Conservation (phyloP, 2,888 invertebrate species). For the Oligia fasciuncula region DNA sequence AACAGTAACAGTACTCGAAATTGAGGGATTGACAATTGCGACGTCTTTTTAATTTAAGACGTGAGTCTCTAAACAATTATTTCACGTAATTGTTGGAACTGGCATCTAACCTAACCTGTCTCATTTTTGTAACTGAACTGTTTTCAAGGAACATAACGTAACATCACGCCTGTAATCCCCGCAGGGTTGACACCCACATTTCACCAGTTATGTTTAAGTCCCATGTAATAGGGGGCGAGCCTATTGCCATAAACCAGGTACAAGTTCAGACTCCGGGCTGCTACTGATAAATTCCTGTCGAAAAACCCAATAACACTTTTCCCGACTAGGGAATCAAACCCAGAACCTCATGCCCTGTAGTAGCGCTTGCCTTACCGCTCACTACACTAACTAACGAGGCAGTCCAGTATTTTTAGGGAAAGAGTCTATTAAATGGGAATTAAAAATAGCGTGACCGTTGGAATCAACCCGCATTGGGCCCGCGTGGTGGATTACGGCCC, state of each 20-base stretch:
- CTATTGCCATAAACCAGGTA: too few relatives aligned
- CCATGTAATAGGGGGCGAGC: background rate
- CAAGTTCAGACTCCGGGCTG: background rate
- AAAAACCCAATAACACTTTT: background rate
- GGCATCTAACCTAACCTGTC: background rate
- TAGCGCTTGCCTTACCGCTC: background rate
- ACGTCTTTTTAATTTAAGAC: conserved; percentile 15
- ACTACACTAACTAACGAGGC: background rate
- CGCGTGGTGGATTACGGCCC: background rate
- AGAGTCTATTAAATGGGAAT: background rate
- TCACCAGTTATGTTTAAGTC: background rate
- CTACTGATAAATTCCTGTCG: background rate
- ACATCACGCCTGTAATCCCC: background rate
- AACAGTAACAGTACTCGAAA: conserved; percentile 6
- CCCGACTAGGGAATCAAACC: background rate
- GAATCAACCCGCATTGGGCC: background rate
- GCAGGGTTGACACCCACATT: background rate
- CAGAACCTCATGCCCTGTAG: background rate
- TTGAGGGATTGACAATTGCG: conserved; percentile 32
- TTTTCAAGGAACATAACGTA: background rate
- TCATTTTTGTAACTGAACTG: background rate
- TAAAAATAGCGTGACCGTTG: background rate
- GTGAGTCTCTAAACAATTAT: conserved; percentile 12
- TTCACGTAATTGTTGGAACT: conserved; percentile 16
- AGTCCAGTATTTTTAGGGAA: background rate